Conservation (phyloP, 92 coral and sea anemone species). For the Heteractis magnifica region DNA sequence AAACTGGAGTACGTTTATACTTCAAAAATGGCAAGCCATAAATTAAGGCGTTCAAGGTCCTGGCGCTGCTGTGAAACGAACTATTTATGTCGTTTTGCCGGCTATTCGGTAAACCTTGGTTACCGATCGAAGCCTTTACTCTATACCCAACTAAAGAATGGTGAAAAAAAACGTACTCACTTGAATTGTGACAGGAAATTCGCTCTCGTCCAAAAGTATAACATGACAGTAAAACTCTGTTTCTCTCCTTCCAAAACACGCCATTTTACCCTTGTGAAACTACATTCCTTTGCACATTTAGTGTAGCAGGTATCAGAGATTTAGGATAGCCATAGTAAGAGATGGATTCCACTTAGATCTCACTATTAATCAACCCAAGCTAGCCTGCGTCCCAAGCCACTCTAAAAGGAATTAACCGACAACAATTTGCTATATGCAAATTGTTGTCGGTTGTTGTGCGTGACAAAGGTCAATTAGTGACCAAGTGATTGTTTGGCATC, state of each 20-base stretch:
- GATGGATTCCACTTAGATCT: background rate
- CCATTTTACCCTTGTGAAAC: constrained; percentile 35
- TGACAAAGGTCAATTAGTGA: constrained; percentile 23
- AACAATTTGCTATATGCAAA: constrained; percentile 20
- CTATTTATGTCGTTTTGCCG: background rate
- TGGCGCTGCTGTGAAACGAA: background rate
- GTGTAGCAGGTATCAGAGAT: constrained; percentile 6
- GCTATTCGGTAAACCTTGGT: too few relatives aligned
- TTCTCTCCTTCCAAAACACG: constrained; percentile 75
- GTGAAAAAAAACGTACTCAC: constrained; percentile 38
- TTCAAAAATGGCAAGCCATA: background rate
- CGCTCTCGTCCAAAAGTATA: constrained; percentile 78
- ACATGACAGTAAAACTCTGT: constrained; percentile 71
- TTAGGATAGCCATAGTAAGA: constrained; percentile 11
- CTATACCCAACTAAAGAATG: background rate
- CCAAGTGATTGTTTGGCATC: constrained; percentile 2
- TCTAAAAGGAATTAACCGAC: background rate
- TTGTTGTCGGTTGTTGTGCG: constrained; percentile 16
- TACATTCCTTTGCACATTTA: background rate
- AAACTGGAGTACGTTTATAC: constrained; percentile 6
- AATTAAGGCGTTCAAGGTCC: background rate
- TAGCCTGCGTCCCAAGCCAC: background rate
- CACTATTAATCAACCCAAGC: background rate
- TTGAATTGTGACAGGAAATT: constrained; percentile 72
- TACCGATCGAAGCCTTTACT: background rate